phyloP scores from a whole-genome alignment of 2,888 invertebrate species.

The Chironomus tentans region DNA sequence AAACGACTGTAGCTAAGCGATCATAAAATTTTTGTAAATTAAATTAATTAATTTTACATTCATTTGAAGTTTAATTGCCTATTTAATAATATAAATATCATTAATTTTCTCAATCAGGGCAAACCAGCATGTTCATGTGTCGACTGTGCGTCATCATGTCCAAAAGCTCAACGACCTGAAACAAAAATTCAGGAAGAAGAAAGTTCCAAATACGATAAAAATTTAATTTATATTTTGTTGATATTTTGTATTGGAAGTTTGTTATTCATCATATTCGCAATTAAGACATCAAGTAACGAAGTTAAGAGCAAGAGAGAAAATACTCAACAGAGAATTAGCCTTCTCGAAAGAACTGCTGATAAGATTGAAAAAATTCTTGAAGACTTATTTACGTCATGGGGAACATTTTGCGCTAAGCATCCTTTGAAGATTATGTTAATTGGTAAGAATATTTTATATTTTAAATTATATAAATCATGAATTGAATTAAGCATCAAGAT shows the following conservation, averaged over 20 bases:
- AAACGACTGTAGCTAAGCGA: no score
- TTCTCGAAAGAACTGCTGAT: neutral
- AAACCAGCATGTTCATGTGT: conserved; percentile 64
- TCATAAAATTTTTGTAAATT: no score
- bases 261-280: conserved; percentile 42
- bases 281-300: conserved; percentile 29
- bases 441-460: neutral
- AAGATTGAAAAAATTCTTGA: neutral
- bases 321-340: neutral
- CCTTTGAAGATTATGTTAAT: neutral
- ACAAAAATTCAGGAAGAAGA: conserved; percentile 35
- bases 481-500: no score
- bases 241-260: conserved; percentile 47
- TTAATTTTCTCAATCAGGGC: conserved; percentile 40
- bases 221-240: conserved; percentile 54
- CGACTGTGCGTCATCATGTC: conserved; percentile 60
- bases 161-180: conserved; percentile 42
- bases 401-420: neutral
- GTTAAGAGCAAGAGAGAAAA: neutral
- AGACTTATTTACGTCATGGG: neutral
- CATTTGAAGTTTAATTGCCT: neutral
- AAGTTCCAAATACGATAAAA: conserved; percentile 51
- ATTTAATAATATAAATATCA: neutral
- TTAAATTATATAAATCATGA: no score
- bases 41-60: neutral